Evolutionary conservation across 2,113 vertebrate species (phyloP), one percentile per base, ranked within the genome.

Genomic region (Dinomys branickii): DNA sequence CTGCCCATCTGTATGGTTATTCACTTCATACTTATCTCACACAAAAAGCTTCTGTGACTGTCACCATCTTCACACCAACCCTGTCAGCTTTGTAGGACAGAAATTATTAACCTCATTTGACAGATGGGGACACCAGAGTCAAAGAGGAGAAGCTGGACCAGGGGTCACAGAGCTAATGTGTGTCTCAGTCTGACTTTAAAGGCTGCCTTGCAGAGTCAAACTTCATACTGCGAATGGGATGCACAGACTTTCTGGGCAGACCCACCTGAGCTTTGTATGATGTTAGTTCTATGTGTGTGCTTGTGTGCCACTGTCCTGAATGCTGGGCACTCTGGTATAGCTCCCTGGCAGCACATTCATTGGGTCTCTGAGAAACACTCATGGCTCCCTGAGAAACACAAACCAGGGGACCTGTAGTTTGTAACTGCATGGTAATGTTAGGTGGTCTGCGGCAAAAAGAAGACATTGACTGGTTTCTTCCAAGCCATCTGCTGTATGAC

Each of bases 51-150:
- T 92, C 85, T 54, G 11, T 30, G 38, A 26, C 52, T 22, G 22
- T 81, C 33, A 26, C 19, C 58, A 50, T 85, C 12, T 59, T 92
- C 20, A 2, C 52, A 38, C 16, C 20, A 96, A 88, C 67, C 22
- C 86, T n/a, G 58, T 69, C 24, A 81, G 28, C 80, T 90, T 71
- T 50, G 38, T 47, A 24, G 67, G 83, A 89, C 69, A 89, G 83
- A 96, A 88, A 94, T 91, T 80, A 94, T 80, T 47, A 89, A 82
- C 80, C 30, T 71, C 35, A 44, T n/a, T 85, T 94, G 88, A 97
- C 56, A 95, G 96, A 89, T 69, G 94, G 95, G 88, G 54, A 95
- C 95, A 88, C 44, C 47, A 22, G 59, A 22, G 67, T 84, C 73
- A 38, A 56, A 80, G 56, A 85, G 44, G 54, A 75, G 65, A 71